Conservation (phyloP, 2,113 vertebrate species). For the Pterocles orientalis region DNA sequence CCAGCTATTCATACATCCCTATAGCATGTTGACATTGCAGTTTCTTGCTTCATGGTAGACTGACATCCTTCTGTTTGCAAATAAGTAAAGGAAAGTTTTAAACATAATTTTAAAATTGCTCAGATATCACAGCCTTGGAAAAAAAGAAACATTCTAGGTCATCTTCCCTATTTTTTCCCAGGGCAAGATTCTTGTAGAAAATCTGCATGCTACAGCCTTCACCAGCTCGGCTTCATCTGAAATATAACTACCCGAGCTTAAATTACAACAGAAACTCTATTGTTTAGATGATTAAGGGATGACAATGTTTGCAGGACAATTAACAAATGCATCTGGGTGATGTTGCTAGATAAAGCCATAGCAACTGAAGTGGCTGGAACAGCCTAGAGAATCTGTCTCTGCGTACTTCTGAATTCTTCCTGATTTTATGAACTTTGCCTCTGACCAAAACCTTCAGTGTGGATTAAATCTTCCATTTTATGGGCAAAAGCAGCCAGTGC, state of each 20-base stretch:
- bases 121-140: neutral
- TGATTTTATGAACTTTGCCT: slow-evolving; percentile 43
- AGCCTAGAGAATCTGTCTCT: neutral
- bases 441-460: neutral
- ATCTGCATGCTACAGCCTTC: neutral
- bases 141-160: neutral
- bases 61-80: neutral
- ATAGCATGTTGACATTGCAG: neutral
- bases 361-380: neutral
- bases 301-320: neutral
- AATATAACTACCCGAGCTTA: neutral
- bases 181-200: neutral
- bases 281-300: neutral
- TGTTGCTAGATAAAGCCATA: neutral
- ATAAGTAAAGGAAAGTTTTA: neutral
- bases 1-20: neutral
- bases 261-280: neutral
- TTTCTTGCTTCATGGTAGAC: neutral
- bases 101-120: neutral
- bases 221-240: neutral
- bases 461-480: slow-evolving; percentile 35
- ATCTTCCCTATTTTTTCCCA: neutral
- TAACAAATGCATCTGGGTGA: neutral
- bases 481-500: neutral
- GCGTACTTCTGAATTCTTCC: neutral